Evolutionary conservation across 64 coral and sea anemone genomes (phyloP).

Genomic region (Montipora capricornis): DNA sequence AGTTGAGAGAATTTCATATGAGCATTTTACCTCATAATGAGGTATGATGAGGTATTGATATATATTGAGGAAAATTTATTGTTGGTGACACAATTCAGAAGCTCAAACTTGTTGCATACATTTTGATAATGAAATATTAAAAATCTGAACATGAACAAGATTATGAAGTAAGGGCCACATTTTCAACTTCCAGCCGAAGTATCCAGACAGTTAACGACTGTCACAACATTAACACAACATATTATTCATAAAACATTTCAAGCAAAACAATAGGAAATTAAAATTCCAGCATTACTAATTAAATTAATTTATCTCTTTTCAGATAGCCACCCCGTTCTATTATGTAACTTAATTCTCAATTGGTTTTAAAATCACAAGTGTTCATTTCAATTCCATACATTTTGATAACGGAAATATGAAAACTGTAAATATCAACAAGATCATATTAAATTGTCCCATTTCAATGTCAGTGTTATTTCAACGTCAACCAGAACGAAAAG

Average conservation of each 20-base stretch:
- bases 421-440: conserved; percentile 2
- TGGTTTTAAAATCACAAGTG: conserved; percentile 2
- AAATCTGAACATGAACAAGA: background rate
- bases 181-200: background rate
- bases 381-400: background rate
- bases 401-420: background rate
- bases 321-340: background rate
- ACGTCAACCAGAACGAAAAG: background rate
- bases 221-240: conserved; percentile 7
- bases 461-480: background rate
- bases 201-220: background rate
- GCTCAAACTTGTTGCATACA: conserved; percentile 14
- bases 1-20: too few relatives aligned
- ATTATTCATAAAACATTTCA: background rate
- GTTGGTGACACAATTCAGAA: background rate
- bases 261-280: background rate
- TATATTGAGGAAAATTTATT: background rate
- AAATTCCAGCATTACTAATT: background rate
- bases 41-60: background rate
- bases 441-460: background rate
- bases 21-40: background rate
- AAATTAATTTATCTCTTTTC: conserved; percentile 9
- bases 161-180: conserved; percentile 7
- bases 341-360: conserved; percentile 1
- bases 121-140: background rate